Evolutionary conservation across 2,113 vertebrate species (phyloP).

Genomic region (Candoia aspera): DNA sequence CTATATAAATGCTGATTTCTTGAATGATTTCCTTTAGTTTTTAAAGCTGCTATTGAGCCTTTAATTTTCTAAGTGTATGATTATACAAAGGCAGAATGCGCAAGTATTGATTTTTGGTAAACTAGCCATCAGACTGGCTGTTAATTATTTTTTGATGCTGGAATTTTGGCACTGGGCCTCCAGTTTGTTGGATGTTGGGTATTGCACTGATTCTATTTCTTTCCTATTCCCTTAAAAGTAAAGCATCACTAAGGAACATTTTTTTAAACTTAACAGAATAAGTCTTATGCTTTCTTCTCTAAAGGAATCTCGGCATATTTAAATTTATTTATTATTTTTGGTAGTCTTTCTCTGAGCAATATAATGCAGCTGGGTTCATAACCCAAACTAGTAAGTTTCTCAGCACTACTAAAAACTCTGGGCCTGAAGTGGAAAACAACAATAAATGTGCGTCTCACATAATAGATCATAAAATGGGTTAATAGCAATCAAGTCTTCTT

Average conservation of each 20-base stretch:
- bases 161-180: neutral
- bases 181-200: neutral
- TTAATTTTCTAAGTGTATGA: neutral
- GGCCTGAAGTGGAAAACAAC: neutral
- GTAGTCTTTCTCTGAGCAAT: neutral
- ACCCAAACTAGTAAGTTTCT: neutral
- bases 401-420: neutral
- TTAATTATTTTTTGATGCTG: neutral
- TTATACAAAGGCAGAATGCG: neutral
- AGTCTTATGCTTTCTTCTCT: neutral
- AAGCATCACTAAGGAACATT: neutral
- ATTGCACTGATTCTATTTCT: neutral
- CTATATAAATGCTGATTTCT: rapidly evolving
- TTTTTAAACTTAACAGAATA: neutral
- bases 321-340: neutral
- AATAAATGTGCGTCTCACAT: neutral
- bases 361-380: neutral
- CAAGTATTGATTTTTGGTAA: neutral
- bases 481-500: neutral
- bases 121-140: neutral
- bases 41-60: rapidly evolving
- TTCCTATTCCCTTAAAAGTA: neutral
- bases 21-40: neutral
- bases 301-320: neutral
- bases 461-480: neutral